phyloP scores from a whole-genome alignment of 2,888 invertebrate genomes.

The Aphodius sticticus region DNA sequence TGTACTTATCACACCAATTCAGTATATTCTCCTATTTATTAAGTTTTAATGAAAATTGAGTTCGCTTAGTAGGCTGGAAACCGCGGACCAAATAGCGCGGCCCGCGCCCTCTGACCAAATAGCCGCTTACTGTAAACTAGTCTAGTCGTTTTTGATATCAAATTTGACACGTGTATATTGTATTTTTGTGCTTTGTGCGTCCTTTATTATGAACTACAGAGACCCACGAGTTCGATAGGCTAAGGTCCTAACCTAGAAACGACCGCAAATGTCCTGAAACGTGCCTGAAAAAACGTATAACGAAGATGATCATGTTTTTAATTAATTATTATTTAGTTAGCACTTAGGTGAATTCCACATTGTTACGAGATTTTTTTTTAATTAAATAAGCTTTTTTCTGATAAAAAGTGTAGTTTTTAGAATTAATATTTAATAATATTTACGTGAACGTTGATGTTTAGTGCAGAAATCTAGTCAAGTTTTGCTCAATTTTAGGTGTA shows the following conservation, averaged over 20 bases:
- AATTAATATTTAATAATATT: slow-evolving; percentile 18
- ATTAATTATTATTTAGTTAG: not conserved
- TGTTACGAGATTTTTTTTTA: not conserved
- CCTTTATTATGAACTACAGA: slow-evolving; percentile 46
- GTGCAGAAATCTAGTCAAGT: not conserved
- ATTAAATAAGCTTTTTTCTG: not conserved
- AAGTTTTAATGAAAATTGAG: slow-evolving; percentile 11
- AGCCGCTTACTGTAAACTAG: slow-evolving; percentile 55
- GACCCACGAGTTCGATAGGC: not conserved
- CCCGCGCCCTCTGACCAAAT: slow-evolving; percentile 57
- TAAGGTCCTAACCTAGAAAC: slow-evolving; percentile 17
- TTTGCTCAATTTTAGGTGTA: not conserved
- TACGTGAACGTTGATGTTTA: not conserved
- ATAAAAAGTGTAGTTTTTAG: not conserved
- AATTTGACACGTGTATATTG: slow-evolving; percentile 52
- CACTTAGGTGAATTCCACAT: not conserved
- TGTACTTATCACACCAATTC: slow-evolving; percentile 57
- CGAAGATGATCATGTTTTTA: not conserved
- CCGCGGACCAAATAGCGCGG: slow-evolving; percentile 59
- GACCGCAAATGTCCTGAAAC: not conserved
- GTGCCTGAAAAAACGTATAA: not conserved
- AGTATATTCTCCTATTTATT: slow-evolving; percentile 46
- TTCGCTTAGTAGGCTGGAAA: slow-evolving; percentile 60
- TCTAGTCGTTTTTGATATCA: slow-evolving; percentile 60
- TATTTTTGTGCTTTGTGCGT: slow-evolving; percentile 61